Evolutionary conservation across 2,888 invertebrate genomes (phyloP).

Genomic region (Eupeodes latifasciatus): DNA sequence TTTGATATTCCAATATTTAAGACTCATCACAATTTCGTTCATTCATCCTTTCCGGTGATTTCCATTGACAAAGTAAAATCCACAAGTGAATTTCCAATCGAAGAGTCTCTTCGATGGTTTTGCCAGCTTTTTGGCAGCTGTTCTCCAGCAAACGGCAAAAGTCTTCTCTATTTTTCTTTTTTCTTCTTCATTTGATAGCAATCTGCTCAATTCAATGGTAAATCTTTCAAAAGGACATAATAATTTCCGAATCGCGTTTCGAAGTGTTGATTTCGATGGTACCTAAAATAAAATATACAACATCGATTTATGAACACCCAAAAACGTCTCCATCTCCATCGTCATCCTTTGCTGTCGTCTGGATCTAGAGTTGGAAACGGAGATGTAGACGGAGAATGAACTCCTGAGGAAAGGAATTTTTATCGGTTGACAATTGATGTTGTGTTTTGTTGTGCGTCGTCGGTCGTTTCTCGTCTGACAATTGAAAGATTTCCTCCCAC

Average conservation of each 20-base stretch:
- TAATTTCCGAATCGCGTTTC: constrained; percentile 74
- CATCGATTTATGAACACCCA: constrained; percentile 45
- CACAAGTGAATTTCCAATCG: constrained; percentile 39
- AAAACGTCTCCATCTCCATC: constrained; percentile 14
- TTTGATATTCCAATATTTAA: too few species aligned
- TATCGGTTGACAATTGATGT: constrained; percentile 62
- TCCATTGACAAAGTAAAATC: constrained; percentile 25
- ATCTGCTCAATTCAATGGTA: constrained; percentile 63
- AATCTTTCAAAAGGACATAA: constrained; percentile 70
- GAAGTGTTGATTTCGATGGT: constrained; percentile 72
- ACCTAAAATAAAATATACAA: constrained; percentile 22
- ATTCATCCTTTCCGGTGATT: not conserved
- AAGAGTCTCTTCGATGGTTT: constrained; percentile 16
- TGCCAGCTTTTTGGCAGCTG: constrained; percentile 30
- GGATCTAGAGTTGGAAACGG: not conserved
- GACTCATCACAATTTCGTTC: too few species aligned
- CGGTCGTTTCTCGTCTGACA: constrained; percentile 36
- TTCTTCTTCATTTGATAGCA: constrained; percentile 51
- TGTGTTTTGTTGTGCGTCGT: constrained; percentile 28
- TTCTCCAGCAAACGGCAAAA: constrained; percentile 23
- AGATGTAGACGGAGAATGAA: constrained; percentile 34
- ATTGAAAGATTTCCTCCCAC: constrained; percentile 46
- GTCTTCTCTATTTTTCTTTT: not conserved
- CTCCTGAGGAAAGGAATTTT: constrained; percentile 41
- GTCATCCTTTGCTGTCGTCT: not conserved